Evolutionary conservation across 1,140 invertebrate genomes (phyloP).

Genomic region (Drosophila yakuba): DNA sequence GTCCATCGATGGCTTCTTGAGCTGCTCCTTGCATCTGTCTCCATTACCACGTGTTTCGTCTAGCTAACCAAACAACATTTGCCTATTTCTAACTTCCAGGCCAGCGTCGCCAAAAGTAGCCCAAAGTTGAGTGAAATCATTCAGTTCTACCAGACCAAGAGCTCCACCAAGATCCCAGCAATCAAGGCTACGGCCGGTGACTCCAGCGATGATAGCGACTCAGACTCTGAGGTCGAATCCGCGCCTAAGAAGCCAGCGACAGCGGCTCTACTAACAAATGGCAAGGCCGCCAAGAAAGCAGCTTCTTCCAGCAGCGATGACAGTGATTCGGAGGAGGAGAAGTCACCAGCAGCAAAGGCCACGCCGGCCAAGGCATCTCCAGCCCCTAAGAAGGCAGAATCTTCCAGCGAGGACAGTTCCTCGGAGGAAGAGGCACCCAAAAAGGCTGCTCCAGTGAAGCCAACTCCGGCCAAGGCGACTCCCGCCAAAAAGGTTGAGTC

Average conservation of each 20-base stretch:
- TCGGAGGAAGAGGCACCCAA: conserved; percentile 55
- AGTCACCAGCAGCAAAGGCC: conserved; percentile 37
- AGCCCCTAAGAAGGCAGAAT: conserved; percentile 18
- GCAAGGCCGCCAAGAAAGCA: conserved; percentile 55
- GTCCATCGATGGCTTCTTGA: too few species aligned
- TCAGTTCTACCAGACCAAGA: conserved; percentile 85
- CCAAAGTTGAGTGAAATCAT: conserved; percentile 86
- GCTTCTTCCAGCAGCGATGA: conserved; percentile 47
- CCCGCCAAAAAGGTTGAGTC: conserved; percentile 38
- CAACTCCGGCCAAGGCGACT: conserved; percentile 34
- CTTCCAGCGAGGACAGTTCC: conserved; percentile 66
- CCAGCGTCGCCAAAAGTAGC: conserved; percentile 85
- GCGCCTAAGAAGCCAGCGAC: conserved; percentile 18
- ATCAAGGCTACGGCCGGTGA: conserved; percentile 37
- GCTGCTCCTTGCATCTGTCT: too few species aligned
- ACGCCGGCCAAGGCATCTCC: conserved; percentile 29
- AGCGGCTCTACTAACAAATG: conserved; percentile 31
- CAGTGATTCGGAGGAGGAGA: conserved; percentile 47
- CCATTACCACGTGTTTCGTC: conserved; percentile 52
- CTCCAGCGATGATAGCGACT: conserved; percentile 58
- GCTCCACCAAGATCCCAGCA: conserved; percentile 84
- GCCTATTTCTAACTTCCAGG: conserved; percentile 24
- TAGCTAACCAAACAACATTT: conserved; percentile 53
- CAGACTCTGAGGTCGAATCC: conserved; percentile 46
- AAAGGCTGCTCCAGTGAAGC: conserved; percentile 29